Evolutionary conservation across 2,113 vertebrate species (phyloP), one percentile per base, ranked within the genome.

Genomic region (Neomonachus schauinslandi): DNA sequence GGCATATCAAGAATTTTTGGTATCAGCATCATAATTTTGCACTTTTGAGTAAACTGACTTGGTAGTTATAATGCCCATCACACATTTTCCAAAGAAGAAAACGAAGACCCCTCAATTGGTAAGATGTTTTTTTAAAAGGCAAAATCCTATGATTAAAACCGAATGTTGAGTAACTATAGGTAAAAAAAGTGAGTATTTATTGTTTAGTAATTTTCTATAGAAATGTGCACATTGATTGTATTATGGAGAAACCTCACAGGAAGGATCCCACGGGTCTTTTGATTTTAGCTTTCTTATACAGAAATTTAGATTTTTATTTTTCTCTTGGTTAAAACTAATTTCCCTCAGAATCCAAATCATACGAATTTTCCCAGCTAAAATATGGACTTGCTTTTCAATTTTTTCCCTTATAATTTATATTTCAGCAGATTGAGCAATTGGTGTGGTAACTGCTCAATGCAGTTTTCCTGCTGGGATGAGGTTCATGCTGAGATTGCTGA

Each of bases 361-460:
- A 81, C 59, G 9, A 93, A 93, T 97, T 96, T 97, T 67, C 15
- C 11, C 59, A 86, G 36, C 65, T 82, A 92, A 96, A 91, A 86
- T 53, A 49, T 36, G 33, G 28, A 91, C 57, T 94, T 39, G 69
- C 22, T 71, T 69, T 85, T 84, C 76, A 55, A 9, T 80, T 65
- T 85, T 82, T 85, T 61, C n/a, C 55, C 65, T 26, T 88, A n/a
- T 65, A 95, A 91, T 86, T 93, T 89, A 81, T 91, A 81, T 97
- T 96, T 96, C 46, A 95, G 85, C 69, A 96, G 49, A 59, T 65
- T 51, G 84, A 96, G 89, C 77, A 96, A 96, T 65, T 91, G 89
- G 63, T 21, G 11, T 55, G 65, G 16, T 74, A 83, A 79, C 65
- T 95, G 39, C 69, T 82, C 86, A 42, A 0, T 57, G 55, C 21